Conservation (phyloP, 2,888 invertebrate genomes). For the Microctonus aethiopoides region DNA sequence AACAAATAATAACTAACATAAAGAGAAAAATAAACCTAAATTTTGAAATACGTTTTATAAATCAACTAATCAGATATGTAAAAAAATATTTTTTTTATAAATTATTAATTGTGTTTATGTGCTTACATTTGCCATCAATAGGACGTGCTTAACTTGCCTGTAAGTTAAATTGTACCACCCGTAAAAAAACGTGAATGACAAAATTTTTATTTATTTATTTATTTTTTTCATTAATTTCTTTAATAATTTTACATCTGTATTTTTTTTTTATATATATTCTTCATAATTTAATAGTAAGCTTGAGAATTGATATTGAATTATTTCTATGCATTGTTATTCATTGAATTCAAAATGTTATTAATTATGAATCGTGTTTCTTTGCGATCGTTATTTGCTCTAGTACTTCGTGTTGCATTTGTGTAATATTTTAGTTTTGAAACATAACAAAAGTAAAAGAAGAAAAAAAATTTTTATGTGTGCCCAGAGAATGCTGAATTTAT, state of each 20-base stretch:
- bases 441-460: not conserved
- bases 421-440: not conserved
- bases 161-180: conserved; percentile 56
- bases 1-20: not conserved
- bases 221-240: too few relatives aligned
- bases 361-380: not conserved
- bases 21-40: not conserved
- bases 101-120: conserved; percentile 55
- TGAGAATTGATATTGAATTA: not conserved
- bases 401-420: not conserved
- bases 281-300: not conserved
- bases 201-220: conserved; percentile 17
- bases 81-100: conserved; percentile 30
- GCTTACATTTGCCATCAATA: conserved; percentile 63
- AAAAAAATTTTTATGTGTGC: conserved; percentile 19
- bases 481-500: conserved; percentile 10
- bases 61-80: conserved; percentile 32
- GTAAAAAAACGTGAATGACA: conserved; percentile 24
- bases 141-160: conserved; percentile 67
- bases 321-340: conserved; percentile 3
- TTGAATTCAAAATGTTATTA: conserved; percentile 4
- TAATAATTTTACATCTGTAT: conserved; percentile 16
- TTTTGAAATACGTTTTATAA: conserved; percentile 9
- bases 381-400: not conserved
- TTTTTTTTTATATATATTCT: conserved; percentile 23